These are phyloP conservation scores for Ancistrus triradiatus DNA, from an alignment of 2,113 vertebrate genomes.

Conservation along the genomic window DNA sequence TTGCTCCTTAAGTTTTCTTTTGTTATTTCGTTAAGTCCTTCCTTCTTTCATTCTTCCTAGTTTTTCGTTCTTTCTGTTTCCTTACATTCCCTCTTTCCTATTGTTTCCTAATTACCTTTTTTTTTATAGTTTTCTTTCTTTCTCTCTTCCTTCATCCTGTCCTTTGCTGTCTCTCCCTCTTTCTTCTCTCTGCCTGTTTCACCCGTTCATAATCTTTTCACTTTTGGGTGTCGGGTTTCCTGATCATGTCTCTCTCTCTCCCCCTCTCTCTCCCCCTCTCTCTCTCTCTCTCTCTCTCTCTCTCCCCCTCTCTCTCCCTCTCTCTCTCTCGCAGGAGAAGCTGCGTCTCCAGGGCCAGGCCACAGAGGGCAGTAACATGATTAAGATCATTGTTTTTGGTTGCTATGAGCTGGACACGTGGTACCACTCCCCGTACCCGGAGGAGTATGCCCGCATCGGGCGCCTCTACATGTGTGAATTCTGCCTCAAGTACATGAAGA, in stretches of 20 bases:
- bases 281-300: too few species aligned
- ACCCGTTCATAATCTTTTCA: too few species aligned
- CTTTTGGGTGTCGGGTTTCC: too few species aligned
- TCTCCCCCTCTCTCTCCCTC: too few species aligned
- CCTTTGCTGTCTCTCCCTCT: background rate
- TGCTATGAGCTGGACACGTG: slow-evolving; percentile 96
- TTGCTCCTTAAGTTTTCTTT: background rate
- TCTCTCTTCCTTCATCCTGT: slow-evolving; percentile 5
- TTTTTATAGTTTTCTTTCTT: background rate
- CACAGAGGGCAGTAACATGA: slow-evolving; percentile 95
- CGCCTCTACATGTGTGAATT: slow-evolving; percentile 99
- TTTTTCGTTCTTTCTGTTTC: background rate
- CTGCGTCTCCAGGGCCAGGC: slow-evolving; percentile 88
- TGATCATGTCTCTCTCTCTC: too few species aligned
- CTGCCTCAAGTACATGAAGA: slow-evolving; percentile 99
- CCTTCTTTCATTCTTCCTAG: background rate
- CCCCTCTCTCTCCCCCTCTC: too few species aligned
- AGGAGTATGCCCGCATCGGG: slow-evolving; percentile 92
- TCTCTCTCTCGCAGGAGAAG: slow-evolving; percentile 76
- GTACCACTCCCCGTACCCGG: slow-evolving; percentile 97
- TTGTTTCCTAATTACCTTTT: too few species aligned
- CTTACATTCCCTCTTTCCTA: background rate
- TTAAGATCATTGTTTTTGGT: slow-evolving; percentile 93
- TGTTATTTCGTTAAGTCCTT: background rate
- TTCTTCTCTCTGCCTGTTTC: background rate